phyloP scores from a whole-genome alignment of 2,797 vertebrate species.

The Melanotaenia maccullochi region DNA sequence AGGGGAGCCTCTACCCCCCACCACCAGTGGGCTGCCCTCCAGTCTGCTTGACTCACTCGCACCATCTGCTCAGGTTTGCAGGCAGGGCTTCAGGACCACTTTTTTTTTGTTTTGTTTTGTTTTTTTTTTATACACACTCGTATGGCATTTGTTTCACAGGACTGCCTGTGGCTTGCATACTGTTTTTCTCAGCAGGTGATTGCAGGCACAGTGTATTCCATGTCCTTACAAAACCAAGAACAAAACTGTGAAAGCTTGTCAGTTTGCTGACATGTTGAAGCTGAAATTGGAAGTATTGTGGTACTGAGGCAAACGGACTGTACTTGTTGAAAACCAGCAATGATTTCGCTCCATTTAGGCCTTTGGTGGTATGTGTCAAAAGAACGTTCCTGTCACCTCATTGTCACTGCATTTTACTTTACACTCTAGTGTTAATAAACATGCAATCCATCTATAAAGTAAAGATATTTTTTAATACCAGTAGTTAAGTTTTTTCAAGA shows the following conservation, averaged over 20 bases:
- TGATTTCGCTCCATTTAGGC: conserved; percentile 38
- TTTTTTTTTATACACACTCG: conserved; percentile 49
- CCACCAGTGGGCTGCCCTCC: conserved; percentile 62
- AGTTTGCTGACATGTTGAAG: conserved; percentile 47
- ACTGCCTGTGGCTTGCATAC: conserved; percentile 65
- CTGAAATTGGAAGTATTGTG: conserved; percentile 47
- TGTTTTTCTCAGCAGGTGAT: conserved; percentile 54
- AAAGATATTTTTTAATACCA: not conserved
- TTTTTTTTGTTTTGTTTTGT: conserved; percentile 51
- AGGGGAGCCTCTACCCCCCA: conserved; percentile 29
- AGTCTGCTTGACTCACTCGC: conserved; percentile 72
- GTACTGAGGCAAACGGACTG: conserved; percentile 33
- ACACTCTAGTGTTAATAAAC: not conserved
- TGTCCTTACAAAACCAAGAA: conserved; percentile 50
- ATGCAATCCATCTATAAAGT: not conserved
- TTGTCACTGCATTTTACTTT: conserved; percentile 23
- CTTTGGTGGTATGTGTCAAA: conserved; percentile 47
- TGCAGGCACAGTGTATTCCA: conserved; percentile 40
- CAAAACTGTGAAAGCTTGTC: conserved; percentile 48
- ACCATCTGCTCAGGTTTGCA: conserved; percentile 79
- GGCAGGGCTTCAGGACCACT: conserved; percentile 56
- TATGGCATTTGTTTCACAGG: conserved; percentile 70
- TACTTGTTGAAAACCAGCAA: conserved; percentile 36
- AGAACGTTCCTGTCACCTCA: conserved; percentile 34
- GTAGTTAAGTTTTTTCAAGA: not conserved